phyloP scores from a whole-genome alignment of 1,140 invertebrate species.

The Paraescarpia echinospica region DNA sequence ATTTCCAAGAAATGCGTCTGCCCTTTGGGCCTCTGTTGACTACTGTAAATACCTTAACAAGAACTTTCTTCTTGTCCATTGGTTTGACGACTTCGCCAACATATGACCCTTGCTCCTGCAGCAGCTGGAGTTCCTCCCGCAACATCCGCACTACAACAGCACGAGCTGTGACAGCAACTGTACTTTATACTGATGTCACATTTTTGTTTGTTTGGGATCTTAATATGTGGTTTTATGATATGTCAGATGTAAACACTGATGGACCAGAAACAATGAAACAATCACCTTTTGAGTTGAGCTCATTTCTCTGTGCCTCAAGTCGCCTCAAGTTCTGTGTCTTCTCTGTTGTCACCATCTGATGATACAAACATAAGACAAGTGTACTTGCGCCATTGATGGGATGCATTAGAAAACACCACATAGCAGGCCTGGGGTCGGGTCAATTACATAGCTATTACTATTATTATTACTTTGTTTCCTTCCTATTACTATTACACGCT shows the following conservation, averaged over 20 bases:
- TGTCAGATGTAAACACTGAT: too few species aligned
- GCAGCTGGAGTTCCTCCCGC: conserved; percentile 92
- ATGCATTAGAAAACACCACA: not conserved
- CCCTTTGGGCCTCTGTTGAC: not conserved
- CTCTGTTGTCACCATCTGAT: conserved; percentile 83
- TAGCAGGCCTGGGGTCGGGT: too few species aligned
- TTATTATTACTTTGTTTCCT: too few species aligned
- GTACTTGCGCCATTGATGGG: not conserved
- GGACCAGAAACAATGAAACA: not conserved
- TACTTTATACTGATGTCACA: too few species aligned
- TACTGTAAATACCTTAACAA: conserved; percentile 76
- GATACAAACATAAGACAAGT: conserved; percentile 25
- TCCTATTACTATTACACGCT: too few species aligned
- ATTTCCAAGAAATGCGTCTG: not conserved
- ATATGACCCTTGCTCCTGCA: conserved; percentile 99
- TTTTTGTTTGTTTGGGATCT: too few species aligned
- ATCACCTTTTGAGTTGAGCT: conserved; percentile 96
- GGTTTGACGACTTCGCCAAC: conserved; percentile 99
- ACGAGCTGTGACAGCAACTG: not conserved
- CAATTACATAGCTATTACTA: too few species aligned
- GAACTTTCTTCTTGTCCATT: conserved; percentile 99
- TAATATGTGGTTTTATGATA: too few species aligned
- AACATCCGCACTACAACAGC: conserved; percentile 85
- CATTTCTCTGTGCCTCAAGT: conserved; percentile 97
- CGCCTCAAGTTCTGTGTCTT: conserved; percentile 96